phyloP scores from a whole-genome alignment of 2,888 invertebrate genomes.

The Euproctis similis region DNA sequence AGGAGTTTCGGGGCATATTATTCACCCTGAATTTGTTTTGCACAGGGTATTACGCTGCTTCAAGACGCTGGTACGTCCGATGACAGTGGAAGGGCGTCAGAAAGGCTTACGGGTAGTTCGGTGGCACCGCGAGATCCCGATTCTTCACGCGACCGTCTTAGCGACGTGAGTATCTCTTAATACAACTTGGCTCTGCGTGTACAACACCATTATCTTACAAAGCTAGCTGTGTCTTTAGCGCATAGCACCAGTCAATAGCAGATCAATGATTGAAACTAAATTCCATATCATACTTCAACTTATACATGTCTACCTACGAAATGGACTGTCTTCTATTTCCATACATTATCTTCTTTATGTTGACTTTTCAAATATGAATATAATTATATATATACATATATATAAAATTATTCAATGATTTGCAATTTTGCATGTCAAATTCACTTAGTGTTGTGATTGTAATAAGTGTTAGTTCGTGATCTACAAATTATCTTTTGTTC shows the following conservation, averaged over 20 bases:
- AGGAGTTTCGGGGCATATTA: conserved; percentile 17
- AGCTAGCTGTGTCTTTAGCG: conserved; percentile 18
- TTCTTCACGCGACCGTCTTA: conserved; percentile 88
- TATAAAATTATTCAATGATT: conserved; percentile 8
- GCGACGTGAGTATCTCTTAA: conserved; percentile 82
- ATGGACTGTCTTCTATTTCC: conserved; percentile 11
- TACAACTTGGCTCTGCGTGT: conserved; percentile 17
- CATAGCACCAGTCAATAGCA: too few species aligned
- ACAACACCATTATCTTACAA: conserved; percentile 11
- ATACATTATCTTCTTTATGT: conserved; percentile 10
- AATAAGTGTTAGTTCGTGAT: conserved; percentile 39
- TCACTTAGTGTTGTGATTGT: conserved; percentile 45
- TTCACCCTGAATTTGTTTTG: conserved; percentile 44
- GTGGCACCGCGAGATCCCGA: conserved; percentile 86
- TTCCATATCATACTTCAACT: too few species aligned
- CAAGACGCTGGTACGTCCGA: conserved; percentile 89
- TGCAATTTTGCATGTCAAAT: conserved; percentile 43
- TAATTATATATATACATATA: conserved; percentile 7
- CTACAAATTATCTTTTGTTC: conserved; percentile 35
- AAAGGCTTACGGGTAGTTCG: conserved; percentile 85
- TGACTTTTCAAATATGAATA: conserved; percentile 15
- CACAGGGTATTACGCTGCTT: conserved; percentile 82
- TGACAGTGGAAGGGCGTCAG: conserved; percentile 88
- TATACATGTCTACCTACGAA: too few species aligned
- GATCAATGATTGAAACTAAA: conserved; percentile 4